Percentiles rank a stretch among this genome's conserved stretches.
Conservation (phyloP, 2,113 vertebrate species). For the Calcarius ornatus region DNA sequence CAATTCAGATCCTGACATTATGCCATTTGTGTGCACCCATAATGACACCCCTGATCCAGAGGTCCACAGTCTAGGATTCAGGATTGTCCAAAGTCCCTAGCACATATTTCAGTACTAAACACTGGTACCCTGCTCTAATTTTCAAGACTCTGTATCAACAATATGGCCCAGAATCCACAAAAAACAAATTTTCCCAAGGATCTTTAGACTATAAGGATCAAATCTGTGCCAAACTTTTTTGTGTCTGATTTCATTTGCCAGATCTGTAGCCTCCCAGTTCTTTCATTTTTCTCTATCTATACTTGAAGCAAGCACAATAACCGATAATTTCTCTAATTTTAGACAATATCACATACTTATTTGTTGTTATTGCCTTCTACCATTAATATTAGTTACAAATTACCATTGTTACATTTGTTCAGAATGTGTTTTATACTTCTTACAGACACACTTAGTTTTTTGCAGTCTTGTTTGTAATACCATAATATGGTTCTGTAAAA, state of each 20-base stretch:
- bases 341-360: not conserved
- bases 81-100: not conserved
- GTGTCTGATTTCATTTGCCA: not conserved
- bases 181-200: not conserved
- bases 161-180: not conserved
- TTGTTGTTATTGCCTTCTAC: not conserved
- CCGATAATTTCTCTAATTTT: not conserved
- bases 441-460: not conserved
- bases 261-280: not conserved
- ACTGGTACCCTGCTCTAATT: not conserved
- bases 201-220: not conserved
- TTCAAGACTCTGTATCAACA: not conserved
- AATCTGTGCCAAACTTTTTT: not conserved
- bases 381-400: not conserved
- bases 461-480: not conserved
- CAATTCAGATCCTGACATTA: not conserved
- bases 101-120: not conserved
- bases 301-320: not conserved
- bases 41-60: accelerated
- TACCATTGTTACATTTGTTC: not conserved
- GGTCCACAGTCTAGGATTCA: not conserved
- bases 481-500: not conserved
- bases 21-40: not conserved
- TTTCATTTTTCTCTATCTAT: not conserved
- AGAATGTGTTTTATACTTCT: not conserved